Conservation (phyloP, 2,113 vertebrate genomes). For the zebrafish (Danio rerio) region GRCz12tu NC_133194.1:39312501-39313000, state of each 20-base stretch:
- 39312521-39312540: slow-evolving; percentile 15
- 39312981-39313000: too few species aligned
- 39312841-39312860: too few species aligned
- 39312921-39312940: too few species aligned
- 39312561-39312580: slow-evolving; percentile 7
- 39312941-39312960: too few species aligned
- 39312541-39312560: slow-evolving; percentile 18
- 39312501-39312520: slow-evolving; percentile 33
- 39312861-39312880: too few species aligned
- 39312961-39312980: too few species aligned
- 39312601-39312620: slow-evolving; percentile 13
- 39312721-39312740: not conserved
- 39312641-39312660: slow-evolving; percentile 1
- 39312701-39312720: not conserved
- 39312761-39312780: not conserved
- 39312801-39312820: too few species aligned
- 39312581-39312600: slow-evolving; percentile 33
- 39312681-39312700: not conserved
- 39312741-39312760: not conserved
- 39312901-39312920: too few species aligned
- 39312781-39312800: not conserved
- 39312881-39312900: too few species aligned
- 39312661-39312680: not conserved
- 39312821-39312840: too few species aligned
- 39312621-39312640: slow-evolving; percentile 25